These are phyloP conservation scores for Halichoeres trimaculatus DNA, from an alignment of 2,113 vertebrate genomes.

Conservation along the genomic window DNA sequence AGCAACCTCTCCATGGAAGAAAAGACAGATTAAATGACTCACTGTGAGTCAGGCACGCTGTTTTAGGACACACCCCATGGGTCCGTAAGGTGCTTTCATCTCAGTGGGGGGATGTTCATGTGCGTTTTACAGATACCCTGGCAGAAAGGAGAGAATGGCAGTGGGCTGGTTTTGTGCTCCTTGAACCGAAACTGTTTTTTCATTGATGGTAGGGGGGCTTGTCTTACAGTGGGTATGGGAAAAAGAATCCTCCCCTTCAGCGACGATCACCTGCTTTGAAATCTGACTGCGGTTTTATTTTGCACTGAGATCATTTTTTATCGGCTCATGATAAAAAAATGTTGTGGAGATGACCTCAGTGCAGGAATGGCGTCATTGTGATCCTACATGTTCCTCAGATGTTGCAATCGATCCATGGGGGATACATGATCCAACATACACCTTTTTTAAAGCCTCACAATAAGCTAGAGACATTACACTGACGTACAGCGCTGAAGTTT, in stretches of 20 bases:
- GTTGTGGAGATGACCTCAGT: neutral
- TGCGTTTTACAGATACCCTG: slow-evolving; percentile 35
- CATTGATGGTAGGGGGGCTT: slow-evolving; percentile 23
- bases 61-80: slow-evolving; percentile 68
- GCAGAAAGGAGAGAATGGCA: slow-evolving; percentile 30
- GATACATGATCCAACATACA: neutral
- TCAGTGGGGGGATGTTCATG: slow-evolving; percentile 34
- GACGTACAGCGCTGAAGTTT: neutral
- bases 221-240: slow-evolving; percentile 4
- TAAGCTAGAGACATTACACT: neutral
- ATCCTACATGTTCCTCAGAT: neutral
- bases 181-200: slow-evolving; percentile 37
- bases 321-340: neutral
- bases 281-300: neutral
- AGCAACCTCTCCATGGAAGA: slow-evolving; percentile 44
- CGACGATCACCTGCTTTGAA: neutral
- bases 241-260: neutral
- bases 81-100: slow-evolving; percentile 55
- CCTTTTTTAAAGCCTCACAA: neutral
- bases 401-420: neutral
- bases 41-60: slow-evolving; percentile 68
- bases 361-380: neutral
- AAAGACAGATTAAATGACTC: slow-evolving; percentile 75
- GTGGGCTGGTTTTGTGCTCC: slow-evolving; percentile 38
- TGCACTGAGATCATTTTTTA: neutral